phyloP scores from a whole-genome alignment of 2,113 vertebrate species.

The Merops nubicus region DNA sequence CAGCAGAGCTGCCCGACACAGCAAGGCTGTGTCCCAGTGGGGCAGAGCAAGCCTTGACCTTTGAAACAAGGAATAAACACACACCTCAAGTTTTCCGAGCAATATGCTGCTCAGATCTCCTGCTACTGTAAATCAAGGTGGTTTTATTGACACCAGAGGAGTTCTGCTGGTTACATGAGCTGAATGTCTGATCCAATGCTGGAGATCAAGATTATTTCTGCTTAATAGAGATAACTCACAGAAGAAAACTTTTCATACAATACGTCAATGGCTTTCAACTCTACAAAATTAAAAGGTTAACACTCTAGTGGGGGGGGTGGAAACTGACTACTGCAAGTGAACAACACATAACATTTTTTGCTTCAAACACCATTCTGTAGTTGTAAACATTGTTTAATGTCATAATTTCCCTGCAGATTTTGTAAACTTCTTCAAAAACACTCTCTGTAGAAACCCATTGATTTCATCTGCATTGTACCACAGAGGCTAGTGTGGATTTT shows the following conservation, averaged over 20 bases:
- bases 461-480: background rate
- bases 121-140: slow-evolving; percentile 18
- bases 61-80: background rate
- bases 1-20: background rate
- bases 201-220: background rate
- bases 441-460: background rate
- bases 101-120: background rate
- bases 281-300: background rate
- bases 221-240: background rate
- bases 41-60: background rate
- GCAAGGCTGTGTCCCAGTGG: background rate
- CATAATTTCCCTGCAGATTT: background rate
- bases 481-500: background rate
- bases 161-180: slow-evolving; percentile 8
- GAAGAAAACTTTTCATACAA: background rate
- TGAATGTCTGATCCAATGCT: background rate
- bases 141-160: slow-evolving; percentile 38
- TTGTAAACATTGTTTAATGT: background rate
- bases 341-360: background rate
- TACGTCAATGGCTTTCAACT: background rate
- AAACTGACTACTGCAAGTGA: background rate
- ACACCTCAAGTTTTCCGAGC: slow-evolving; percentile 11
- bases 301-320: background rate
- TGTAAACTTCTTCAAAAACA: background rate
- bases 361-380: background rate